Evolutionary conservation across 2,113 vertebrate species (phyloP).

Genomic region (Stigmatopora nigra): DNA sequence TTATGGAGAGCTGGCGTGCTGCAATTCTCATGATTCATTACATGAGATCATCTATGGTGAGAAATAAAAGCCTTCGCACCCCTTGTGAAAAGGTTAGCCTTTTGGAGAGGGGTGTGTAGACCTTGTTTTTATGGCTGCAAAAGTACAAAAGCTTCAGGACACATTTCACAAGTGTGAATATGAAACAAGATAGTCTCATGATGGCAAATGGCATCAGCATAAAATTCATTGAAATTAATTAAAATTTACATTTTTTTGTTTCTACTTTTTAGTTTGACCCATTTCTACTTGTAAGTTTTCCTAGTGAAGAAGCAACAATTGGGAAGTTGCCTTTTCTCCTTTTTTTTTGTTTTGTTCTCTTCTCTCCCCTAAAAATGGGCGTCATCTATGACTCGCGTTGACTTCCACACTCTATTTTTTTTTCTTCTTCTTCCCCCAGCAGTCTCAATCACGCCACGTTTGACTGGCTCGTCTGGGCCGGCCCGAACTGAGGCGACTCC

Average conservation of each 20-base stretch:
- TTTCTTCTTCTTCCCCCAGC: not conserved
- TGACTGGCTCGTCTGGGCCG: slow-evolving; percentile 12
- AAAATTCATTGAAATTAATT: too few species aligned
- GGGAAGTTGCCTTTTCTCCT: not conserved
- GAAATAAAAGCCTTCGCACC: not conserved
- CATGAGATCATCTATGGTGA: not conserved
- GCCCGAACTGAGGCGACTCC: not conserved
- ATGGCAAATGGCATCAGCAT: too few species aligned
- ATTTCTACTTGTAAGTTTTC: too few species aligned
- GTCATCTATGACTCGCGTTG: slow-evolving; percentile 20
- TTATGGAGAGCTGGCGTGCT: not conserved
- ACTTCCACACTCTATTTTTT: not conserved
- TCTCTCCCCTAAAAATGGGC: slow-evolving; percentile 7
- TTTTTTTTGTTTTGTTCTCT: not conserved
- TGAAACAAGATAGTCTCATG: too few species aligned
- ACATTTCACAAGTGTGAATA: too few species aligned
- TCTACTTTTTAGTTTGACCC: too few species aligned
- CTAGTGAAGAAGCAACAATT: not conserved
- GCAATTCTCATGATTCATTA: not conserved
- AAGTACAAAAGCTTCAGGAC: too few species aligned
- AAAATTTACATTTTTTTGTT: too few species aligned
- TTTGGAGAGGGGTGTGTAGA: too few species aligned
- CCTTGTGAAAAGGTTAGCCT: not conserved
- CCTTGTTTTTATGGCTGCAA: too few species aligned
- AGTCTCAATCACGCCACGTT: slow-evolving; percentile 59